These are phyloP conservation scores for Helicoverpa armigera DNA, from an alignment of 1,140 invertebrate species.

Conservation along the genomic window DNA sequence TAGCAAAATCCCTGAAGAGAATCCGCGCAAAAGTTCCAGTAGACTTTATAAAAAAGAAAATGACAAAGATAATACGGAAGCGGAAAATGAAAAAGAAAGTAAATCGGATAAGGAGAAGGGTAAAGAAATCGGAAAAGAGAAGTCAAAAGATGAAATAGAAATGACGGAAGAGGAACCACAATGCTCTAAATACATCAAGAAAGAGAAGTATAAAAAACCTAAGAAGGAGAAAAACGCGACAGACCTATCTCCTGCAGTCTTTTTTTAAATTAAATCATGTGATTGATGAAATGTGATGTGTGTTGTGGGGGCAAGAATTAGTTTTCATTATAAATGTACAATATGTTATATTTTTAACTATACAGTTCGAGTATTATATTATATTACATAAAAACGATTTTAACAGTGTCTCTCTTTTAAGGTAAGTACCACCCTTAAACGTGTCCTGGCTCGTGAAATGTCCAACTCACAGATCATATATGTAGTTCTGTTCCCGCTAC, in stretches of 20 bases:
- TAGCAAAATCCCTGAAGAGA: not conserved
- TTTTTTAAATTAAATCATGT: not conserved
- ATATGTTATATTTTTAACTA: no score
- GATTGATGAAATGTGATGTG: not conserved
- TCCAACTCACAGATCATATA: no score
- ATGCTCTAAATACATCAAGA: constrained; percentile 6
- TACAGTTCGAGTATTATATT: no score
- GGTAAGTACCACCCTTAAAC: no score
- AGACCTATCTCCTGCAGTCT: not conserved
- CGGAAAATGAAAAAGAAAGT: no score
- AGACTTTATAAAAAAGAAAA: not conserved
- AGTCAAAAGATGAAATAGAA: not conserved
- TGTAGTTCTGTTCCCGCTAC: no score
- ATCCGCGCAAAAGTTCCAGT: not conserved
- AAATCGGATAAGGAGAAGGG: no score
- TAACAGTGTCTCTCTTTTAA: no score
- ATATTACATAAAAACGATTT: no score
- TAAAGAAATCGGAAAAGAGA: not conserved
- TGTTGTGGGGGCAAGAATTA: not conserved
- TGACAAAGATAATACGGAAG: no score
- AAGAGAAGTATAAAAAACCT: not conserved
- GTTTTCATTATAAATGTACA: not conserved
- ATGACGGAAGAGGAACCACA: not conserved
- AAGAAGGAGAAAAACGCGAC: not conserved
- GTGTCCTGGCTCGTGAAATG: no score